Conservation (phyloP, 2,888 invertebrate species). For the Acleris holmiana region DNA sequence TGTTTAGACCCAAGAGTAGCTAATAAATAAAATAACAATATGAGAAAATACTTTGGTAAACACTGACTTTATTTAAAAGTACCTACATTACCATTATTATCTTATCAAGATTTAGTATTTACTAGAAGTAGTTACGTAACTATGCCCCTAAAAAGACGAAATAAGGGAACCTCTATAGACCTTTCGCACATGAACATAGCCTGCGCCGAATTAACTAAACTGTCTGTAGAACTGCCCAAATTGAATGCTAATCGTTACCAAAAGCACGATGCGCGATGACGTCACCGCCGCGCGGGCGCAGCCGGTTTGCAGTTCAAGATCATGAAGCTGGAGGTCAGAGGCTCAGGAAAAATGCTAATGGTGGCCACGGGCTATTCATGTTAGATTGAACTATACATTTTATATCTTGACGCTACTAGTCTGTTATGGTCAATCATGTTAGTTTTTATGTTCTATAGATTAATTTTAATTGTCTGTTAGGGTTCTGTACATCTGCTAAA, state of each 20-base stretch:
- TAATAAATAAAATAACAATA: no score
- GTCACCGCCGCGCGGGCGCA: slow-evolving; percentile 49
- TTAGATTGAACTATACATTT: slow-evolving; percentile 10
- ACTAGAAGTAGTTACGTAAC: no score
- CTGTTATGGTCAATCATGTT: slow-evolving; percentile 6
- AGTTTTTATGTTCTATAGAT: neutral
- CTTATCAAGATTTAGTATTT: no score
- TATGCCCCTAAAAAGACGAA: no score
- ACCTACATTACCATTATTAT: no score
- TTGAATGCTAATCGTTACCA: slow-evolving; percentile 21
- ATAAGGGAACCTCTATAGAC: no score
- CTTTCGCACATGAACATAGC: no score
- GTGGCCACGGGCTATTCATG: slow-evolving; percentile 2
- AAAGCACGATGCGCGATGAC: slow-evolving; percentile 48
- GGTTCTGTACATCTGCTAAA: no score
- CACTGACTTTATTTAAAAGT: no score
- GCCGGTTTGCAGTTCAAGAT: slow-evolving; percentile 77
- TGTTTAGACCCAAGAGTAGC: no score
- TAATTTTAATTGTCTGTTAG: no score
- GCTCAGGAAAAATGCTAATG: slow-evolving; percentile 20
- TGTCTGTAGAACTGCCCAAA: neutral
- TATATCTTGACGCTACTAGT: slow-evolving; percentile 3
- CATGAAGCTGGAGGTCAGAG: slow-evolving; percentile 44
- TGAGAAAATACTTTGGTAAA: no score
- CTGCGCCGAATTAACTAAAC: neutral